Base-by-base conservation (phyloP, 1,140 invertebrate species). In the Drosophila grimshawi region DNA sequence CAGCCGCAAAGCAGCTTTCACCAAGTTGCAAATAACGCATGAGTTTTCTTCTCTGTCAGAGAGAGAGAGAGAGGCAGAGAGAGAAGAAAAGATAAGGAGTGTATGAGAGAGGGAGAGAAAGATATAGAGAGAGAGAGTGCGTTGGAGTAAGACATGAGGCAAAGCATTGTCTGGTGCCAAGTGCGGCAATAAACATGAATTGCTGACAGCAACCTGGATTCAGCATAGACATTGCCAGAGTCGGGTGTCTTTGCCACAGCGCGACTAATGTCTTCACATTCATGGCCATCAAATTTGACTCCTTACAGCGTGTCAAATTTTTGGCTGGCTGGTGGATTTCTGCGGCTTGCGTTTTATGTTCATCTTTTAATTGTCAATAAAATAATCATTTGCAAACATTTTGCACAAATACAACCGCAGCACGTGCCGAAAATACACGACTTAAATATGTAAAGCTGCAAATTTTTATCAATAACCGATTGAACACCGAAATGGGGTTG, bases 331-430 rank as follows among this genome's bases (percentile, higher is more conserved):
- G 19, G 19, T 19, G 48, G 76, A 76, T 80, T 80, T 80, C 60
- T 79, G 67, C 53, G 82, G 75, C 64, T 74, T 79, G 10, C 62
- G 29, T 61, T 89, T 88, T 77, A 88, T 80, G 76, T 64, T 82
- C 76, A 80, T 80, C 80, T 72, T 89, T 89, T 88, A 88, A 88
- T 89, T 89, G 80, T 80, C 85, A 88, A 89, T 88, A 88, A 88
- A 88, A 88, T 88, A 88, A 89, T 88, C 83, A 88, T 88, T 86
- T 81, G 78, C 78, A 86, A 78, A 80, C 78, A 74, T 52, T 81
- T 81, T 69, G 70, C 75, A 19, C 69, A 89, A 65, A 60, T 89
- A 80, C 83, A 83, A 83, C 83, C 83, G 66, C 83, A 88, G 73
- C 81, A 88, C 83, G 83, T 89, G 83, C 77, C 73, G 48, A 80